Evolutionary conservation across 2,797 vertebrate species (phyloP).

Genomic region (Pangasius mekongensis): DNA sequence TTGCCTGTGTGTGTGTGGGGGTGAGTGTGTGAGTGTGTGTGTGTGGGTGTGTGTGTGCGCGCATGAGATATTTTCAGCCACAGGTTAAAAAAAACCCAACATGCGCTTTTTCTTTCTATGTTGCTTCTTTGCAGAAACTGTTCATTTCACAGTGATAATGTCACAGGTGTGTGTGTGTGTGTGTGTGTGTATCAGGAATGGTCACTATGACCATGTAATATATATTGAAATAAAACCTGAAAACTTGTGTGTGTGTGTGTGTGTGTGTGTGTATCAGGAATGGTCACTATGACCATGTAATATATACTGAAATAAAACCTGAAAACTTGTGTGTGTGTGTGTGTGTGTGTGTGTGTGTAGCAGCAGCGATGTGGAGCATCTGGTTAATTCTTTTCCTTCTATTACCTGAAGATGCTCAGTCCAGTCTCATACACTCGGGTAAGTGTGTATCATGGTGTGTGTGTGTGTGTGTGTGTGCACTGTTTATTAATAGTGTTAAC

Average conservation of each 20-base stretch:
- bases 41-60: not conserved
- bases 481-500: not conserved
- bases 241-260: not conserved
- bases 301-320: not conserved
- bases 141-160: not conserved
- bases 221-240: not conserved
- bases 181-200: not conserved
- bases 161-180: conserved; percentile 12
- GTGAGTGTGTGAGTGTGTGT: not conserved
- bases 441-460: conserved; percentile 16
- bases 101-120: not conserved
- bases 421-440: conserved; percentile 21
- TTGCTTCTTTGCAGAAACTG: not conserved
- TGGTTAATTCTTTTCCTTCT: conserved; percentile 35
- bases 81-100: no score
- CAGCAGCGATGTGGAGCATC: conserved; percentile 45
- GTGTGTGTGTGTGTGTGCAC: not conserved
- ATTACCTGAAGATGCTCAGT: conserved; percentile 3
- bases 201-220: no score
- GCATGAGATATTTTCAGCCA: no score
- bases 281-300: no score
- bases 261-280: not conserved
- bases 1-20: not conserved
- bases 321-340: not conserved
- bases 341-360: conserved; percentile 25